Conservation (phyloP, 2,888 invertebrate genomes). For the Volucella inanis region DNA sequence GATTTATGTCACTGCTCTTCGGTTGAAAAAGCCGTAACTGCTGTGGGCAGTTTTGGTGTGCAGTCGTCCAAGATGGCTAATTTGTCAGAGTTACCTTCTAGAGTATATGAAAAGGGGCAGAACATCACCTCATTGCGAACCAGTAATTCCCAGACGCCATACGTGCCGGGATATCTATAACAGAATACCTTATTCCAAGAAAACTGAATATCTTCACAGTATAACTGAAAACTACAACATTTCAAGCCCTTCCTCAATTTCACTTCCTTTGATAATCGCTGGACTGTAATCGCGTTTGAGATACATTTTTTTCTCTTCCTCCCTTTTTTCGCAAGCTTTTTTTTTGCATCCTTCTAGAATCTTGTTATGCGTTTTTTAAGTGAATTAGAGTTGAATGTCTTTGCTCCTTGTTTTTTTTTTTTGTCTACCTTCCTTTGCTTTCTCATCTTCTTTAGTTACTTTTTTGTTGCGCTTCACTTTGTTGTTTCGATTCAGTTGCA, state of each 20-base stretch:
- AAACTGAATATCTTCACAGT: neutral
- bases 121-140: too few relatives aligned
- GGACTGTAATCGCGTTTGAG: conserved; percentile 35
- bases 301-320: conserved; percentile 2
- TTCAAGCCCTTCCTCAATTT: conserved; percentile 4
- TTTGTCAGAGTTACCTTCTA: too few relatives aligned
- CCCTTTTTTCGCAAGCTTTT: neutral
- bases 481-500: conserved; percentile 26
- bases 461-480: neutral
- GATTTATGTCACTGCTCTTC: too few relatives aligned
- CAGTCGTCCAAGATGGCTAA: too few relatives aligned
- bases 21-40: too few relatives aligned
- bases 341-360: neutral
- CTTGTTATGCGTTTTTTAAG: conserved; percentile 19
- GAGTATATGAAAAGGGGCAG: too few relatives aligned
- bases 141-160: too few relatives aligned
- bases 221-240: neutral
- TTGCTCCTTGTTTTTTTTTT: conserved; percentile 4
- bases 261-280: conserved; percentile 33
- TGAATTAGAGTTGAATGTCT: conserved; percentile 45
- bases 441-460: conserved; percentile 10
- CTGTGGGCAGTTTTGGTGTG: too few relatives aligned
- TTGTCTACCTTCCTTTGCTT: neutral
- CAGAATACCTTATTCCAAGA: too few relatives aligned
- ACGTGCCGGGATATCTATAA: too few relatives aligned